Evolutionary conservation across 2,113 vertebrate genomes (phyloP).

Genomic region (Passer montanus): DNA sequence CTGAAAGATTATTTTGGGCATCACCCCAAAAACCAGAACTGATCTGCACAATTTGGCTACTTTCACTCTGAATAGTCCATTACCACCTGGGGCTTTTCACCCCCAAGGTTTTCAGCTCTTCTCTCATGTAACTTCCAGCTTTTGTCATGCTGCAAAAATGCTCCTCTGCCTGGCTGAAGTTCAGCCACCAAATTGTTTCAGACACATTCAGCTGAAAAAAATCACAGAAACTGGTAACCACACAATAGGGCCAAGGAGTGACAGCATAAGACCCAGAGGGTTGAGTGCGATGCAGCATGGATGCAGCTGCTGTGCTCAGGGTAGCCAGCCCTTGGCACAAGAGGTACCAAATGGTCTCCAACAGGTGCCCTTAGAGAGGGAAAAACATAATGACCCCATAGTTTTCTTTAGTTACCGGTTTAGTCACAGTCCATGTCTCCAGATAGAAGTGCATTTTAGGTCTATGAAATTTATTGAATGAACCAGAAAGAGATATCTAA

Average conservation of each 20-base stretch:
- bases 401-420: not conserved
- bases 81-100: not conserved
- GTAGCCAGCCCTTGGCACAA: not conserved
- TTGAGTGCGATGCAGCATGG: fast-evolving
- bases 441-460: not conserved
- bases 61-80: not conserved
- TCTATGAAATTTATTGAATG: not conserved
- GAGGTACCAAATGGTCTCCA: not conserved
- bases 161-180: not conserved
- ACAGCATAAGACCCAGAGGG: not conserved
- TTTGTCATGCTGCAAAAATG: not conserved
- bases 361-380: not conserved
- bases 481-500: not conserved
- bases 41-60: not conserved
- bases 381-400: not conserved
- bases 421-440: not conserved
- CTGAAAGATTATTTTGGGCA: not conserved
- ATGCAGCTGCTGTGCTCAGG: not conserved
- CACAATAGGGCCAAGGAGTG: not conserved
- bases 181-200: not conserved
- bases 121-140: not conserved
- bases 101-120: not conserved
- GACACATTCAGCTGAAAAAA: not conserved
- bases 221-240: not conserved
- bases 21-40: not conserved